Percentiles rank a stretch among this genome's conserved stretches.
These are phyloP conservation scores for Bubalus kerabau DNA, from an alignment of 2,113 vertebrate genomes.

Conservation along the genomic window DNA sequence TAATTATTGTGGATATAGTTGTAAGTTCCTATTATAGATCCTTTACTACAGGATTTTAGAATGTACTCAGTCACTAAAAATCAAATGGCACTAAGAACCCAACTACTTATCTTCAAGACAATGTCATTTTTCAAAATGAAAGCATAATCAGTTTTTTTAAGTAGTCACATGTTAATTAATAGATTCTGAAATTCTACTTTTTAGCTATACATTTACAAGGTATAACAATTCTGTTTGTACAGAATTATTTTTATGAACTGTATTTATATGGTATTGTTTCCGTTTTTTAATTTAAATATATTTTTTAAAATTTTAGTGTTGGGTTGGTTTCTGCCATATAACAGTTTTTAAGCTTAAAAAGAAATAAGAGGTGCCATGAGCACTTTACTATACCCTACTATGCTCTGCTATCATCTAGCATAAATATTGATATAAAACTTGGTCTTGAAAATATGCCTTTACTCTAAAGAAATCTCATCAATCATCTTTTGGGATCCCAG, in stretches of 20 bases:
- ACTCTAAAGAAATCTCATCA: not conserved
- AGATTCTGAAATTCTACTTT: not conserved
- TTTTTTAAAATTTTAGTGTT: not conserved
- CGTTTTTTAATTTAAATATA: not conserved
- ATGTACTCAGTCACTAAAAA: not conserved
- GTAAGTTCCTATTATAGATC: not conserved
- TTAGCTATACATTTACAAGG: not conserved
- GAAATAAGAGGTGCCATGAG: not conserved
- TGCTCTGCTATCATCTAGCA: not conserved
- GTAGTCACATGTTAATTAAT: not conserved
- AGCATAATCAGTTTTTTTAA: not conserved
- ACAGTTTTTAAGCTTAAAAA: not conserved
- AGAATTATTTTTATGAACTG: not conserved
- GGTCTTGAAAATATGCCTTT: not conserved
- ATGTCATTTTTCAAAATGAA: not conserved
- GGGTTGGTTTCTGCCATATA: not conserved
- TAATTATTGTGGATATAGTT: not conserved
- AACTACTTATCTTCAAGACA: not conserved
- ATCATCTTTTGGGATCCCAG: not conserved
- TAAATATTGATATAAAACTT: not conserved
- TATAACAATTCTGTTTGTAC: not conserved
- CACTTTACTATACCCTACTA: not conserved
- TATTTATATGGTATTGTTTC: not conserved
- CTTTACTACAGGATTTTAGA: not conserved
- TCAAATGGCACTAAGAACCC: not conserved